Percentiles rank a stretch among this genome's conserved stretches.
Evolutionary conservation across 2,888 invertebrate genomes (phyloP).

Genomic region (Philonicus albiceps): DNA sequence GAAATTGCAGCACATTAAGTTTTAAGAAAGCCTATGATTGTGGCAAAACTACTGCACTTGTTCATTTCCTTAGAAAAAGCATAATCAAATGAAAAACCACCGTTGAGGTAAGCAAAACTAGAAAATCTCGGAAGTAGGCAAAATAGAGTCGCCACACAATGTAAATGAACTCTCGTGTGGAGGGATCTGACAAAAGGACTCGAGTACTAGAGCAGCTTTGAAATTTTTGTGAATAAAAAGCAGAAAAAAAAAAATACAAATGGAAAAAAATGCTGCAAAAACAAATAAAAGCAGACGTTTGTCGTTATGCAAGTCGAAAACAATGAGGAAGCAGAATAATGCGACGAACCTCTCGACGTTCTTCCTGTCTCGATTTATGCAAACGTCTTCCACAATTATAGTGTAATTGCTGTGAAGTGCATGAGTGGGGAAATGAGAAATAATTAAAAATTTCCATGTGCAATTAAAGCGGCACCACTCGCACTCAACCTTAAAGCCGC

Average conservation of each 20-base stretch:
- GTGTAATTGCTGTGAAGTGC: slow-evolving; percentile 27
- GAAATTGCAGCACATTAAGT: neutral
- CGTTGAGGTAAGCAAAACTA: neutral
- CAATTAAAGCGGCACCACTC: neutral
- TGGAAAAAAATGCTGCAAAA: neutral
- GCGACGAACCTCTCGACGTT: slow-evolving; percentile 9
- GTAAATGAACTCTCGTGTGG: slow-evolving; percentile 11
- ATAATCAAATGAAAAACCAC: neutral
- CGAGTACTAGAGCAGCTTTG: neutral
- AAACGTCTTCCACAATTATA: slow-evolving; percentile 30
- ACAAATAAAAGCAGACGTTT: neutral
- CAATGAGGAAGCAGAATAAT: slow-evolving; percentile 28
- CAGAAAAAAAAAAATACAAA: neutral
- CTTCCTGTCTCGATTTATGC: slow-evolving; percentile 10
- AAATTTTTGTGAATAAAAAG: neutral
- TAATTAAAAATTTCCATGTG: slow-evolving; percentile 34
- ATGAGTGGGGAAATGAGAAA: slow-evolving; percentile 24
- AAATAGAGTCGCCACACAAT: neutral
- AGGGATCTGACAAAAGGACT: neutral
- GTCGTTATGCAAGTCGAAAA: slow-evolving; percentile 7
- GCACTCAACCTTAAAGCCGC: neutral
- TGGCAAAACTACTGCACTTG: neutral
- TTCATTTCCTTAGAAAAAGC: neutral
- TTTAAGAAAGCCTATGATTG: neutral
- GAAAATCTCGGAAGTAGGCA: slow-evolving; percentile 24